phyloP scores from a whole-genome alignment of 2,888 invertebrate species.

The Heliconius sara region DNA sequence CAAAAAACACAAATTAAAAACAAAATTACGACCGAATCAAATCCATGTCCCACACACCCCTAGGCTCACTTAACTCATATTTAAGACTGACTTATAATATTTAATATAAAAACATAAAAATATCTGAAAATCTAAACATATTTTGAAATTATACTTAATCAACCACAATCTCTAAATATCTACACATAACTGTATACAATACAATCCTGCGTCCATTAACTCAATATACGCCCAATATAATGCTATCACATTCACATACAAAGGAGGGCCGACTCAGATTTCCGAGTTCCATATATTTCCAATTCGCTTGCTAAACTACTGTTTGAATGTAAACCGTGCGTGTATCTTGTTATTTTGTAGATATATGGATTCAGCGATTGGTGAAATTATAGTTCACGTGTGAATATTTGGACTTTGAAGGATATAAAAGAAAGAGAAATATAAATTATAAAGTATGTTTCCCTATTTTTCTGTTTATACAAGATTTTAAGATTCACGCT shows the following conservation, averaged over 20 bases:
- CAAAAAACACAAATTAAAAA: too few relatives aligned
- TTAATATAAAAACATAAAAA: too few relatives aligned
- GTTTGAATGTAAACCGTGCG: conserved; percentile 34
- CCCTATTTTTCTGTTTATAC: not conserved
- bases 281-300: conserved; percentile 48
- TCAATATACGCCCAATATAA: conserved; percentile 32
- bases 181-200: not conserved
- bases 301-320: conserved; percentile 43
- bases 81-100: too few relatives aligned
- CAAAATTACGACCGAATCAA: too few relatives aligned
- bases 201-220: conserved; percentile 15
- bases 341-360: conserved; percentile 24
- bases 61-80: too few relatives aligned
- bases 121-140: too few relatives aligned
- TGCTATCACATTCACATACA: conserved; percentile 38
- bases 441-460: not conserved
- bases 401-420: not conserved
- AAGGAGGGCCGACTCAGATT: conserved; percentile 45
- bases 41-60: too few relatives aligned
- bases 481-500: not conserved
- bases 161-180: not conserved
- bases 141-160: not conserved
- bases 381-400: not conserved
- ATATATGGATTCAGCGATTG: not conserved
- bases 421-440: not conserved